Evolutionary conservation across 2,113 vertebrate genomes (phyloP).

Genomic region (Sceloporus tristichus): DNA sequence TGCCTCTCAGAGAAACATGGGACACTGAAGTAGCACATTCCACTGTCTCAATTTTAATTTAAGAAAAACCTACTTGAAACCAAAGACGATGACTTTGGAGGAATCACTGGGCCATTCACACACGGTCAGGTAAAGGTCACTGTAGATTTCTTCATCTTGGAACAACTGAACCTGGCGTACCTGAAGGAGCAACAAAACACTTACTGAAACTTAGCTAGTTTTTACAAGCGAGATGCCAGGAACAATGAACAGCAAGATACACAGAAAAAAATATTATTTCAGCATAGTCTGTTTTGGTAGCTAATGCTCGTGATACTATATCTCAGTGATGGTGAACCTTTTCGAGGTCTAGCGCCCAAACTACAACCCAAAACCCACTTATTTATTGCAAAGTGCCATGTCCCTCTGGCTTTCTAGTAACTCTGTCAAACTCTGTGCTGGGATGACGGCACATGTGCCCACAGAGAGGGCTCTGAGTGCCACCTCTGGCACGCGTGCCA

Average conservation of each 20-base stretch:
- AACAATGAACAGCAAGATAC: background rate
- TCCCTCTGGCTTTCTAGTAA: too few relatives aligned
- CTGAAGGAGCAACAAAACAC: constrained; percentile 61
- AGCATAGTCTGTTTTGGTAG: background rate
- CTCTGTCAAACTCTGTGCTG: too few relatives aligned
- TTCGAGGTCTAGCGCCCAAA: too few relatives aligned
- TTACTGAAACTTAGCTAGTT: background rate
- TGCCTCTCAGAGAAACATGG: background rate
- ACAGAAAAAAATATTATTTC: background rate
- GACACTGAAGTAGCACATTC: background rate
- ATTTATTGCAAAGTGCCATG: too few relatives aligned
- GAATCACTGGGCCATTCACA: constrained; percentile 94
- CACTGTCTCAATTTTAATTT: background rate
- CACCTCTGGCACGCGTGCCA: too few relatives aligned
- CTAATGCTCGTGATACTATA: too few relatives aligned
- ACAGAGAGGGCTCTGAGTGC: too few relatives aligned
- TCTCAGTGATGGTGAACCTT: too few relatives aligned
- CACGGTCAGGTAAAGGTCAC: constrained; percentile 91
- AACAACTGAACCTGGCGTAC: constrained; percentile 92
- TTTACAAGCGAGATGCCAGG: background rate
- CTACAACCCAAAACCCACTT: too few relatives aligned
- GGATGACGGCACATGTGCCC: too few relatives aligned
- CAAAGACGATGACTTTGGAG: constrained; percentile 93
- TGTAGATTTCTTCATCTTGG: constrained; percentile 92
- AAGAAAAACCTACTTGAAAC: constrained; percentile 88